phyloP scores from a whole-genome alignment of 2,113 vertebrate genomes.

The Odocoileus virginianus region DNA sequence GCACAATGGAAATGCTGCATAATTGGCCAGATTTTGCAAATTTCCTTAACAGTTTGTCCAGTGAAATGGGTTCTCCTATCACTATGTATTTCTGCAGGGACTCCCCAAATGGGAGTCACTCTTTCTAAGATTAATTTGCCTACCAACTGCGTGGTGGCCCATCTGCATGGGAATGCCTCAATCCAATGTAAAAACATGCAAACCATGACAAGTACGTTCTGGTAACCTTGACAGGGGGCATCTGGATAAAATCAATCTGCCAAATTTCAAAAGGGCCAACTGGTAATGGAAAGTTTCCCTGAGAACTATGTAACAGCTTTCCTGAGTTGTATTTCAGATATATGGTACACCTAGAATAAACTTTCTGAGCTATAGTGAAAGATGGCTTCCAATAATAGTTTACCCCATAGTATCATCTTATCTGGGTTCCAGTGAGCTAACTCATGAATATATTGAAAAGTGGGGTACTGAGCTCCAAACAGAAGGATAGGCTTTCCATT shows the following conservation, averaged over 20 bases:
- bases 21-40: neutral
- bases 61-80: neutral
- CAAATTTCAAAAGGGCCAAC: neutral
- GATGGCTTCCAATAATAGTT: neutral
- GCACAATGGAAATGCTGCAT: neutral
- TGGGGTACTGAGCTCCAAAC: neutral
- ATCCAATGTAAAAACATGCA: neutral
- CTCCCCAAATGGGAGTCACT: neutral
- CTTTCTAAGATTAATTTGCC: neutral
- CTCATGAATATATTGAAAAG: neutral
- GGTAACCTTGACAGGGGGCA: neutral
- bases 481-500: neutral
- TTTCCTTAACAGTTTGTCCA: neutral
- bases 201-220: neutral
- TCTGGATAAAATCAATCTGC: neutral
- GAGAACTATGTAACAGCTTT: neutral
- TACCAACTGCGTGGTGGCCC: rapidly evolving
- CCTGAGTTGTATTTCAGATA: neutral
- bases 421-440: neutral
- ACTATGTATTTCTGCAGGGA: neutral
- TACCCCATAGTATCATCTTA: neutral
- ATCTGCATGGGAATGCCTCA: neutral
- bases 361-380: neutral
- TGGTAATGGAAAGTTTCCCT: neutral
- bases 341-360: neutral